Conservation (phyloP, 2,113 vertebrate genomes). For the Cephalopterus ornatus region DNA sequence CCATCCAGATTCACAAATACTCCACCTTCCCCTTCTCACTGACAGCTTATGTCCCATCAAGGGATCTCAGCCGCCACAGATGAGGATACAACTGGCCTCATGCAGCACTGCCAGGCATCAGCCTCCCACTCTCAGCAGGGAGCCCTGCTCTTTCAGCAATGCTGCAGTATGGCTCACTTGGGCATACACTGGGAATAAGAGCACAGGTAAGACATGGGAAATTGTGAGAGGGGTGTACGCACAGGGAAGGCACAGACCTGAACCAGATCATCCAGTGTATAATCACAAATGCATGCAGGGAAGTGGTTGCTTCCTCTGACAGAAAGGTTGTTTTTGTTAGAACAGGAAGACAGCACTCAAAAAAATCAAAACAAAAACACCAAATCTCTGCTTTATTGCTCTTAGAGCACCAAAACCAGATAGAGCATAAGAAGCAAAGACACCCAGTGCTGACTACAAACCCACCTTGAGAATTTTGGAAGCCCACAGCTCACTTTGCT, state of each 20-base stretch:
- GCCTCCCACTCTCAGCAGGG: background rate
- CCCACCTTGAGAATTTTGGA: background rate
- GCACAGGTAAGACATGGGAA: background rate
- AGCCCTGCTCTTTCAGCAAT: background rate
- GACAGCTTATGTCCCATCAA: background rate
- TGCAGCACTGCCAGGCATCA: background rate
- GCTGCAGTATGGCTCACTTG: background rate
- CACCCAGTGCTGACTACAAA: background rate
- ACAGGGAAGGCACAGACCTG: background rate
- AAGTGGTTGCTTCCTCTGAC: background rate
- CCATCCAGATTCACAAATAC: background rate
- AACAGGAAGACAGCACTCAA: background rate
- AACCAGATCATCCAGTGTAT: background rate
- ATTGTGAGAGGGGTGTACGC: background rate
- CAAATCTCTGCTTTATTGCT: background rate
- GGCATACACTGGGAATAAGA: background rate
- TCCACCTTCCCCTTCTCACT: background rate
- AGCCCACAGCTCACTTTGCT: background rate
- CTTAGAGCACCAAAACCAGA: background rate
- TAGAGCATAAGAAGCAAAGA: background rate
- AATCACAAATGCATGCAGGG: background rate
- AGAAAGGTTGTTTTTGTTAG: background rate
- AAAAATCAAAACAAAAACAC: background rate
- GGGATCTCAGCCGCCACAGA: background rate
- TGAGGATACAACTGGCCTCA: fast-evolving